phyloP scores from a whole-genome alignment of 2,113 vertebrate genomes.

The Ifrita kowaldi region DNA sequence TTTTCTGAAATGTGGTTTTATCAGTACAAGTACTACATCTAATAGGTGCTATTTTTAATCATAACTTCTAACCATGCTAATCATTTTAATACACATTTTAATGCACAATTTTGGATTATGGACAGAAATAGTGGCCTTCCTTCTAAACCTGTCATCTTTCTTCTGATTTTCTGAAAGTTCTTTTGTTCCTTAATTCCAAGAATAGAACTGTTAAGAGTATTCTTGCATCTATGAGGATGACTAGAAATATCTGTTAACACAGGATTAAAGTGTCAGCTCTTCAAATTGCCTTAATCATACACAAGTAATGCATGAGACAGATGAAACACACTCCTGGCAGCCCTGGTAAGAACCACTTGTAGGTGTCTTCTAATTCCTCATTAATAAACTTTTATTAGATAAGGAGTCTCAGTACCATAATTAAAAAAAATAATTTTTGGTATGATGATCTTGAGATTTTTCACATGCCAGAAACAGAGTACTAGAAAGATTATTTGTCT shows the following conservation, averaged over 20 bases:
- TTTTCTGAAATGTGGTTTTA: not conserved
- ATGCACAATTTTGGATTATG: not conserved
- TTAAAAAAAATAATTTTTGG: not conserved
- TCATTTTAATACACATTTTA: not conserved
- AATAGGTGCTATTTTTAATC: not conserved
- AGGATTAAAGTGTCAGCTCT: not conserved
- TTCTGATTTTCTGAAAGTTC: conserved; percentile 16
- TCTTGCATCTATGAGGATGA: not conserved
- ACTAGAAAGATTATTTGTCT: not conserved
- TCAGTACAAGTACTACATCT: not conserved
- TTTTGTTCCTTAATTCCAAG: conserved; percentile 24
- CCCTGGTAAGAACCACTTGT: not conserved
- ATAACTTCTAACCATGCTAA: not conserved
- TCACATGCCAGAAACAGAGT: not conserved
- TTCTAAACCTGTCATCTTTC: not conserved
- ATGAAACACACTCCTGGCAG: not conserved
- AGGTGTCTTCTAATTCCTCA: not conserved
- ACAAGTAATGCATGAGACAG: not conserved
- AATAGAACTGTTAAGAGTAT: not conserved
- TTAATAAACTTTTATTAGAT: not conserved
- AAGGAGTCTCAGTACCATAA: not conserved
- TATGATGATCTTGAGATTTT: not conserved
- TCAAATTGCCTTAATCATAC: not conserved
- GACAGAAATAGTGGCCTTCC: not conserved
- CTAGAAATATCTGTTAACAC: not conserved